Conservation (phyloP, 2,797 vertebrate species). For the Pithecia hirsuta region DNA sequence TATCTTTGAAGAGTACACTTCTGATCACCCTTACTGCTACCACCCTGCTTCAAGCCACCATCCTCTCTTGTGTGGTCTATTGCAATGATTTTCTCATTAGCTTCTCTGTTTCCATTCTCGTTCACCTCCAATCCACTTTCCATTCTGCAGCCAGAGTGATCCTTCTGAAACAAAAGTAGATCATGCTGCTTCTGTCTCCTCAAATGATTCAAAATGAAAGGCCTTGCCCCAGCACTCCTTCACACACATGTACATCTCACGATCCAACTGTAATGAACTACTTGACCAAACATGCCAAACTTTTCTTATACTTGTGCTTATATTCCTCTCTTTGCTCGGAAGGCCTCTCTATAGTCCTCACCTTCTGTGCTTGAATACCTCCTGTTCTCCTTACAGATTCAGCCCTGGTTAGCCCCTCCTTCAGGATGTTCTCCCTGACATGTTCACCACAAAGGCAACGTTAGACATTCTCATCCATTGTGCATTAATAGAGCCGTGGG, state of each 20-base stretch:
- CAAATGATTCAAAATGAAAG: not conserved
- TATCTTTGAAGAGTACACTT: not conserved
- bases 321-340: not conserved
- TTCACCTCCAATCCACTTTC: not conserved
- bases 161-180: not conserved
- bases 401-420: not conserved
- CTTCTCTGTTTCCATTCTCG: not conserved
- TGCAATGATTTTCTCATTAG: not conserved
- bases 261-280: not conserved
- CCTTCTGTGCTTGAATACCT: not conserved
- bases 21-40: not conserved
- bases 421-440: not conserved
- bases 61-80: not conserved
- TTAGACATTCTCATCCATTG: not conserved
- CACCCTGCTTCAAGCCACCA: not conserved
- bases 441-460: not conserved
- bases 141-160: not conserved
- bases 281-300: not conserved
- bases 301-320: not conserved
- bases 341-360: not conserved
- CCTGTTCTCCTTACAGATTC: not conserved
- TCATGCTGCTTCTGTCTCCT: not conserved
- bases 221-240: not conserved
- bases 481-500: not conserved
- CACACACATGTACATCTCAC: not conserved